Evolutionary conservation across 1,140 invertebrate species (phyloP).

Genomic region (Euura saliciscinereae): DNA sequence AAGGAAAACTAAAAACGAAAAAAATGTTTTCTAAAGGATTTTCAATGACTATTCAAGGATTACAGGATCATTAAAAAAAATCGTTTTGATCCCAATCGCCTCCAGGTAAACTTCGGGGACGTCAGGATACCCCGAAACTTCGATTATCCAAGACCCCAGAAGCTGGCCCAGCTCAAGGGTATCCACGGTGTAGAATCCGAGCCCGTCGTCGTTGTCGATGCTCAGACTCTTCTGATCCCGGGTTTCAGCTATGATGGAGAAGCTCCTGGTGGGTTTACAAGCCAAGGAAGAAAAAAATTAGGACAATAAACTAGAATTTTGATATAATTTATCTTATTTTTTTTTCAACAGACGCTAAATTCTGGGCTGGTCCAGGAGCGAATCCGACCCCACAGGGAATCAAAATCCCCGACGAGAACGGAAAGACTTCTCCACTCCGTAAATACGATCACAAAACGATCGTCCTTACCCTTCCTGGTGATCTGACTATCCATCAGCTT

Average conservation of each 20-base stretch:
- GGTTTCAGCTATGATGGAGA: constrained; percentile 89
- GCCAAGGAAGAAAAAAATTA: too few species aligned
- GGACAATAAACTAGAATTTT: too few species aligned
- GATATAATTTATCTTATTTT: too few species aligned
- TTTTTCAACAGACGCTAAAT: constrained; percentile 94
- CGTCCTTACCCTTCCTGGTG: constrained; percentile 82
- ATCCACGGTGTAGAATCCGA: constrained; percentile 86
- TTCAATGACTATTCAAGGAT: too few species aligned
- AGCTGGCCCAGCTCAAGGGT: constrained; percentile 74
- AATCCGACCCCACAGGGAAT: constrained; percentile 80
- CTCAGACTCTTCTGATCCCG: constrained; percentile 86
- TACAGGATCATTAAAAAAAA: background rate
- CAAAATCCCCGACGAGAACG: constrained; percentile 87
- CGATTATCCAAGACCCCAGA: constrained; percentile 83
- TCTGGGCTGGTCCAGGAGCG: constrained; percentile 84
- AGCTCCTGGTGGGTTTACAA: constrained; percentile 76
- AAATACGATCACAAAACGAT: constrained; percentile 85
- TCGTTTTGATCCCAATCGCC: constrained; percentile 23
- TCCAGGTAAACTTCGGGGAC: constrained; percentile 89
- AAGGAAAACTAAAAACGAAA: background rate
- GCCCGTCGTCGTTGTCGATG: constrained; percentile 85
- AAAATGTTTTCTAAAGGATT: too few species aligned
- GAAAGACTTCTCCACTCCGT: constrained; percentile 77
- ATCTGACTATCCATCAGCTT: constrained; percentile 65
- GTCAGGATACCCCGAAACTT: constrained; percentile 78